Conservation (phyloP, 2,888 invertebrate species). For the Slavum lentiscoides region DNA sequence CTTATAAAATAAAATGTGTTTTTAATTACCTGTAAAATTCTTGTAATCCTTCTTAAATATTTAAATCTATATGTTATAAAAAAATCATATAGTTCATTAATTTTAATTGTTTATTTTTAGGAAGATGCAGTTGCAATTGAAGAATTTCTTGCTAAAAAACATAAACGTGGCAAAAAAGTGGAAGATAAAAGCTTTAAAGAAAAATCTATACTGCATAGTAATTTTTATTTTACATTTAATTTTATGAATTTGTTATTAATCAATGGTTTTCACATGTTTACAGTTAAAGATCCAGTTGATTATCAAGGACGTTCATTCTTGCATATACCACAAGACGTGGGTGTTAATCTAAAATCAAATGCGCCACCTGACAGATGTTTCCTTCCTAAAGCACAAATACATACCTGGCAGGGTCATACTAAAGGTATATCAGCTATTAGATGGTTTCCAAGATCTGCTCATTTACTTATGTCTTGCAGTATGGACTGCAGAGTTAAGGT, state of each 20-base stretch:
- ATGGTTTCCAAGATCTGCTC: constrained; percentile 93
- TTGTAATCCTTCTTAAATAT: neutral
- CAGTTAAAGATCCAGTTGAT: constrained; percentile 90
- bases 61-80: too few relatives aligned
- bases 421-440: constrained; percentile 93
- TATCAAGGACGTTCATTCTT: constrained; percentile 97
- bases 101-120: constrained; percentile 57
- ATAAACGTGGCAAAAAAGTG: constrained; percentile 81
- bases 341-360: constrained; percentile 82
- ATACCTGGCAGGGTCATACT: constrained; percentile 96
- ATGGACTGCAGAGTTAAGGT: constrained; percentile 97
- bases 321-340: constrained; percentile 89
- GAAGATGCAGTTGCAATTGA: constrained; percentile 93
- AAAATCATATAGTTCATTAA: neutral
- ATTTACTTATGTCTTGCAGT: constrained; percentile 90
- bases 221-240: constrained; percentile 56
- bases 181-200: constrained; percentile 94
- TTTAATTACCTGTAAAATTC: neutral
- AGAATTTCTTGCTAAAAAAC: constrained; percentile 88
- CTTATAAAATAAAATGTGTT: neutral
- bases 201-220: constrained; percentile 90
- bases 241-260: constrained; percentile 7
- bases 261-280: constrained; percentile 55
- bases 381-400: constrained; percentile 91
- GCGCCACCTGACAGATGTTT: constrained; percentile 94